phyloP scores from a whole-genome alignment of 2,888 invertebrate genomes.

The Phyllotreta cruciferae region DNA sequence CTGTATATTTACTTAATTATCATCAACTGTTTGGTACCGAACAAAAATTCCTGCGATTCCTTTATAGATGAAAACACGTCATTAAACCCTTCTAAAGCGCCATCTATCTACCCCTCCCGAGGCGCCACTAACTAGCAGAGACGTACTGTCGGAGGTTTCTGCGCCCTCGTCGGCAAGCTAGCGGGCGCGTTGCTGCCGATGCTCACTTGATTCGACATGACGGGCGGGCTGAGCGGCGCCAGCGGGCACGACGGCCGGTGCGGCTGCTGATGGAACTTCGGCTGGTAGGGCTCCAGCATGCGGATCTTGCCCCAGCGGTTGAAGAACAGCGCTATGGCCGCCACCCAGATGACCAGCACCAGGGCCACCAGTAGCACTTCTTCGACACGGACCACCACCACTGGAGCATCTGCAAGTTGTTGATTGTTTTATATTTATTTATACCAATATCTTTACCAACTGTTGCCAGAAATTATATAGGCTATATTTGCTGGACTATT shows the following conservation, averaged over 20 bases:
- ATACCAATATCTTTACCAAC: too few species aligned
- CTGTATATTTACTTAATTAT: too few species aligned
- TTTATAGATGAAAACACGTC: too few species aligned
- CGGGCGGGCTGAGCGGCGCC: conserved; percentile 59
- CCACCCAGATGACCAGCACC: conserved; percentile 86
- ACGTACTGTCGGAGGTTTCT: conserved; percentile 48
- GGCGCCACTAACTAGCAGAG: conserved; percentile 35
- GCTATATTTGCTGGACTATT: too few species aligned
- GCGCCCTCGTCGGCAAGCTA: conserved; percentile 43
- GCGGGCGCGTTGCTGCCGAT: conserved; percentile 36
- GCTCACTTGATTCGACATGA: conserved; percentile 58
- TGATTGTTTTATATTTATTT: too few species aligned
- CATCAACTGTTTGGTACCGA: too few species aligned
- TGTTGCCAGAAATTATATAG: too few species aligned
- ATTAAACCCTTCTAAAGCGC: background rate
- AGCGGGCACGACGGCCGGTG: conserved; percentile 81
- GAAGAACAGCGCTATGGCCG: conserved; percentile 88
- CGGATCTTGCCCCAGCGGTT: conserved; percentile 95
- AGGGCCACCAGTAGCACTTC: conserved; percentile 85
- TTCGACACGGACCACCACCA: conserved; percentile 82
- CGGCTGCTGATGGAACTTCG: conserved; percentile 83
- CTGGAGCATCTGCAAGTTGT: conserved; percentile 58
- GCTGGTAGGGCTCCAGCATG: conserved; percentile 90
- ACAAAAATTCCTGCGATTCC: too few species aligned
- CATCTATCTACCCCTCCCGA: conserved; percentile 16